Base-by-base conservation (phyloP, 2,888 invertebrate genomes). In the Diploptera punctata region DNA sequence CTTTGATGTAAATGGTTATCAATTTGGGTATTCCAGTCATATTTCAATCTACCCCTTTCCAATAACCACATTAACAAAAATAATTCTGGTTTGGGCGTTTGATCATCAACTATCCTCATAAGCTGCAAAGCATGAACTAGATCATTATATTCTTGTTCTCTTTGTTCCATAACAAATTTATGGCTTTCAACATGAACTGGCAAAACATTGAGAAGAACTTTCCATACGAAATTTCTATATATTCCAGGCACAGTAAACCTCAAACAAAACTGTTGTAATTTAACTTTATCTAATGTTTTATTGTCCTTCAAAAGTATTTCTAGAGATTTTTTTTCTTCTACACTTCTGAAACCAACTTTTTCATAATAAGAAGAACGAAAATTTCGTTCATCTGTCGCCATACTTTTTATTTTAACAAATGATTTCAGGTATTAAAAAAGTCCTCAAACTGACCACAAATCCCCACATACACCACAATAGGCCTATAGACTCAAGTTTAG, bases 241-340 rank as follows among this genome's bases (percentile, higher is more conserved):
- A 91, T 87, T 16, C 90, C 88, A 4, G 97, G 96, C 18, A 97
- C 92, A 0, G 93, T 91, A 80, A 94, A 96, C 74, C 94, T 86
- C 69, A 94, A 83, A 79, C 94, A 93, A 81, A 96, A 97, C 80
- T 95, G 94, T 78, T 91, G 91, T 31, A 97, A 81, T 82, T 94
- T 94, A 7, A 87, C 87, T 79, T 88, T 88, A 80, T 94, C 95
- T 82, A 92, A 87, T 16, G 91, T 92, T 79, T 92, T 93, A 77
- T 92, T 93, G 77, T 97, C 96, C 80, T 95, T 94, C 78, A 97
- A 84, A 13, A 97, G 83, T 79, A 95, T 94, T 84, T 97, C 95
- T 52, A 97, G 83, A 0, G 95, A 95, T 83, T 94, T 95, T 82
- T 94, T 95, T 80, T 94, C 94, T 83, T 96, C 96, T 0, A 96